Conservation (phyloP, 2,797 vertebrate genomes). For the Fratercula arctica region DNA sequence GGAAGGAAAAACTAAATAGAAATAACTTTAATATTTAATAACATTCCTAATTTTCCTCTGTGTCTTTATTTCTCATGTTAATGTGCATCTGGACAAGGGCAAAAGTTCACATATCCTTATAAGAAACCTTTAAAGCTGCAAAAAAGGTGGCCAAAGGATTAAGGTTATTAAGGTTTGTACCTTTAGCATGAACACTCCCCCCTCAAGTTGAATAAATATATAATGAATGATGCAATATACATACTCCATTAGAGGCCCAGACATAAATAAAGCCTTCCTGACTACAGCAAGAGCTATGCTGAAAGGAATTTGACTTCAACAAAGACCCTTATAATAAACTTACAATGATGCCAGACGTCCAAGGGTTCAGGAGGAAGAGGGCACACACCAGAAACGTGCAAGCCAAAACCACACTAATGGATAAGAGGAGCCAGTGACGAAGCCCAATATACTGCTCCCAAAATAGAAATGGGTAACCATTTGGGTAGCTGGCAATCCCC, state of each 20-base stretch:
- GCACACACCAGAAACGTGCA: conserved; percentile 94
- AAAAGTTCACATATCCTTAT: neutral
- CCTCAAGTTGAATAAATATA: conserved; percentile 76
- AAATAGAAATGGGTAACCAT: conserved; percentile 95
- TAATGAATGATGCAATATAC: conserved; percentile 68
- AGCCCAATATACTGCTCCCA: conserved; percentile 95
- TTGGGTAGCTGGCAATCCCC: conserved; percentile 91
- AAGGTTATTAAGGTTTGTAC: conserved; percentile 47
- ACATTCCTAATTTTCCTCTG: neutral
- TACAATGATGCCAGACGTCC: conserved; percentile 95
- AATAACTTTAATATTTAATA: neutral
- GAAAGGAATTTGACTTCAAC: conserved; percentile 77
- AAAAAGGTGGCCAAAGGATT: neutral
- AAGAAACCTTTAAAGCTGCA: neutral
- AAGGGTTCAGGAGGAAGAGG: conserved; percentile 93
- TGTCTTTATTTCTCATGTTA: neutral
- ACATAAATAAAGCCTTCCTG: neutral
- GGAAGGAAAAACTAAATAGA: neutral
- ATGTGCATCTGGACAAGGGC: neutral
- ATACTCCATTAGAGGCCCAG: neutral
- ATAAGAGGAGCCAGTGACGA: conserved; percentile 93
- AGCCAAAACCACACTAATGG: conserved; percentile 92
- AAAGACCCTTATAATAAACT: conserved; percentile 78
- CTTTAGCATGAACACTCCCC: conserved; percentile 57
- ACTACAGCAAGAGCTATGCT: conserved; percentile 80